Percentiles rank a stretch among this genome's conserved stretches.
Conservation (phyloP, 2,797 vertebrate species). For the Lepilemur ruficaudatus region DNA sequence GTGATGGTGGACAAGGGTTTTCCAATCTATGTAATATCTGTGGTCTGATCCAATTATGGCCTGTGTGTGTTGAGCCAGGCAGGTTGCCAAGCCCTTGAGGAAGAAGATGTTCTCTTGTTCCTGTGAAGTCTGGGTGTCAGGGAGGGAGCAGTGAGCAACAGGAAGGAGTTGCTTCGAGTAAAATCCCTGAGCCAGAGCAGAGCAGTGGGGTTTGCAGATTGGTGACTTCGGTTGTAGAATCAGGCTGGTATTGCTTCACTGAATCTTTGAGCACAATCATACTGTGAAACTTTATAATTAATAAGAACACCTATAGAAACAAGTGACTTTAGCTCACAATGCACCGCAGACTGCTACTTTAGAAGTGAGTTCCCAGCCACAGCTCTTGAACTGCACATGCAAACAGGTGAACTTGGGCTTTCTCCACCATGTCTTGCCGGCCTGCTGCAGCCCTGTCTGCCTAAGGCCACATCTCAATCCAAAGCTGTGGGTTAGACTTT, state of each 20-base stretch:
- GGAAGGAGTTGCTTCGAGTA: background rate
- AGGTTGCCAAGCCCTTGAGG: background rate
- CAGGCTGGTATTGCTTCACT: background rate
- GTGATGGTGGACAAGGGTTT: background rate
- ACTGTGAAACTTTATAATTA: background rate
- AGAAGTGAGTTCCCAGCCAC: background rate
- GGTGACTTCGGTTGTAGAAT: background rate
- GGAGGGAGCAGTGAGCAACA: background rate
- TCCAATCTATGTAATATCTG: background rate
- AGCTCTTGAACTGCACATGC: background rate
- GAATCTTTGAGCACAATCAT: background rate
- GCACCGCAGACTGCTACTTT: background rate
- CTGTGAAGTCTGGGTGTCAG: background rate
- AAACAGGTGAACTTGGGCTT: background rate
- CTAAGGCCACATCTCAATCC: too few relatives aligned
- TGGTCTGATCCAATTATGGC: background rate
- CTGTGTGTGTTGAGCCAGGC: background rate
- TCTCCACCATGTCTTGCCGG: background rate
- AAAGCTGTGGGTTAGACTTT: too few relatives aligned
- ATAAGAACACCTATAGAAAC: background rate
- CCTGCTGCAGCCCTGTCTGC: too few relatives aligned
- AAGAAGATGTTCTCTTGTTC: background rate
- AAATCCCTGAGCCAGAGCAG: background rate
- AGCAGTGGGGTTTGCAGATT: background rate
- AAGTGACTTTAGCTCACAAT: background rate